Conservation (phyloP, 2,797 vertebrate species). For the Hippoglossus hippoglossus region DNA sequence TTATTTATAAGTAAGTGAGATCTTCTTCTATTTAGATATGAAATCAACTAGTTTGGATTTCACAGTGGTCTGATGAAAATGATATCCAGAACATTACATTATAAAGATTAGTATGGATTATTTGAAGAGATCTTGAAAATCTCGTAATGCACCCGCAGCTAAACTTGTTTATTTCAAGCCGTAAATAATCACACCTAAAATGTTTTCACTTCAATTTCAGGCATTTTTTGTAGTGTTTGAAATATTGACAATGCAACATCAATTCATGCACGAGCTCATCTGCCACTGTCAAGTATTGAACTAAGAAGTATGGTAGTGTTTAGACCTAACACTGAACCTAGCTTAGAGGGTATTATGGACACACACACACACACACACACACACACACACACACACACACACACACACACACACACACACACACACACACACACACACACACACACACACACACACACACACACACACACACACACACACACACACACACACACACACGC, state of each 20-base stretch:
- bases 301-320: slow-evolving; percentile 6
- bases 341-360: slow-evolving; percentile 3
- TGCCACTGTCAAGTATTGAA: slow-evolving; percentile 27
- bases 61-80: no score
- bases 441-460: neutral
- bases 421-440: no score
- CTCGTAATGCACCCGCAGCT: neutral
- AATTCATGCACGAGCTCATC: slow-evolving; percentile 7
- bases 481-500: neutral
- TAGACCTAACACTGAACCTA: slow-evolving; percentile 15
- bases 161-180: neutral
- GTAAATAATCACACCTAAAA: neutral
- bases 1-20: neutral
- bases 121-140: neutral
- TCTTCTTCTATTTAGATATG: neutral
- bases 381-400: neutral
- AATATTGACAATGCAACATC: slow-evolving; percentile 6
- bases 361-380: neutral
- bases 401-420: slow-evolving; percentile 22
- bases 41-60: no score
- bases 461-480: neutral
- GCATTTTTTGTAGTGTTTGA: neutral
- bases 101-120: no score
- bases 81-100: no score
- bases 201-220: neutral